Percentiles rank a stretch among this genome's conserved stretches.
phyloP scores from a whole-genome alignment of 2,888 invertebrate genomes.

The Eilema griseolum region DNA sequence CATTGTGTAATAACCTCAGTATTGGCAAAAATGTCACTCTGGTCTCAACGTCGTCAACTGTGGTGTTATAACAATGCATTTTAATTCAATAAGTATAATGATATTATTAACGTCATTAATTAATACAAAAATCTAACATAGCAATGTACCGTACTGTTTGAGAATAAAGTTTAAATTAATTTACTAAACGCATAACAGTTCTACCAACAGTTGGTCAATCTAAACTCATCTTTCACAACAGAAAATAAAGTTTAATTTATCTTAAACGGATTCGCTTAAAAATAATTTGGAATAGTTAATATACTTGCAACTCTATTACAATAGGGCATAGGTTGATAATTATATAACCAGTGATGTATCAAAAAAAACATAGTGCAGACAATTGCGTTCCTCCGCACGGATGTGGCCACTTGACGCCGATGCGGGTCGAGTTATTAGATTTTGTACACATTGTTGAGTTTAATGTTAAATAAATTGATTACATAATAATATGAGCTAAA shows the following conservation, averaged over 20 bases:
- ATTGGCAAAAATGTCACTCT: no score
- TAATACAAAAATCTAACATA: conserved; percentile 9
- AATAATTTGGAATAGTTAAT: neutral
- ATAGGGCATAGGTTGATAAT: conserved; percentile 24
- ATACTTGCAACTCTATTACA: conserved; percentile 23
- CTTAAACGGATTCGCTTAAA: conserved; percentile 4
- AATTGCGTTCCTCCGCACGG: conserved; percentile 73
- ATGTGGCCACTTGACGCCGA: conserved; percentile 71
- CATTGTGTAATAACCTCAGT: no score
- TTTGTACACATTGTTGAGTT: conserved; percentile 50
- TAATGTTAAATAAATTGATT: conserved; percentile 21
- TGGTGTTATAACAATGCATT: conserved; percentile 48
- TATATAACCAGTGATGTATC: conserved; percentile 27
- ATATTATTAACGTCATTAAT: conserved; percentile 51
- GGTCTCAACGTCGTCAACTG: no score
- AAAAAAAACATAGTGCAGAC: conserved; percentile 66
- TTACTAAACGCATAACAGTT: neutral
- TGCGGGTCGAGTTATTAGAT: conserved; percentile 70
- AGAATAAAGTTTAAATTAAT: conserved; percentile 17
- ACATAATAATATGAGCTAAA: conserved; percentile 3
- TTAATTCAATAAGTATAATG: conserved; percentile 50
- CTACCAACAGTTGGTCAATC: neutral
- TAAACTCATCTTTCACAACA: conserved; percentile 21
- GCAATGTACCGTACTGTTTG: conserved; percentile 21
- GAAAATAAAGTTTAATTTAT: conserved; percentile 35